phyloP scores from a whole-genome alignment of 2,888 invertebrate species.

The Ornithoptera alexandrae region DNA sequence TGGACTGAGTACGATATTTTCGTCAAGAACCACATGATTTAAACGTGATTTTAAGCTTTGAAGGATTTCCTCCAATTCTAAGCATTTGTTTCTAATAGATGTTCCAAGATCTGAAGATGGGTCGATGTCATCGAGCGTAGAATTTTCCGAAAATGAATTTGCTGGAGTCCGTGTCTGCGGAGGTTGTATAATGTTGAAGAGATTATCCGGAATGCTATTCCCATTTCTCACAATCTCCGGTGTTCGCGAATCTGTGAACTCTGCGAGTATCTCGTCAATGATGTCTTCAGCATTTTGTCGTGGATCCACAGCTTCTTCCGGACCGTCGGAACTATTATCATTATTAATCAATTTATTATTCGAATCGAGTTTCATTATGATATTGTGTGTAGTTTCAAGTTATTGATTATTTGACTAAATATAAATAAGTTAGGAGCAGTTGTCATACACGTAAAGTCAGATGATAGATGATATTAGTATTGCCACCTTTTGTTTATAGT shows the following conservation, averaged over 20 bases:
- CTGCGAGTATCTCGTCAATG: conserved; percentile 73
- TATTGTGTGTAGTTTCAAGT: conserved; percentile 36
- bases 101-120: conserved; percentile 73
- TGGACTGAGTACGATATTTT: conserved; percentile 74
- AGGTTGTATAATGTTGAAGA: conserved; percentile 69
- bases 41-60: conserved; percentile 74
- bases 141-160: conserved; percentile 69
- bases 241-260: conserved; percentile 68
- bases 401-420: conserved; percentile 62
- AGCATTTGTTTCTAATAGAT: conserved; percentile 74
- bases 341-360: conserved; percentile 75
- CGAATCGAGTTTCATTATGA: conserved; percentile 74
- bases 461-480: conserved; percentile 58
- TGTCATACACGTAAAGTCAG: conserved; percentile 53
- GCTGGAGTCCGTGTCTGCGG: conserved; percentile 71
- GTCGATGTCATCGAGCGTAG: conserved; percentile 73
- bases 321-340: conserved; percentile 64
- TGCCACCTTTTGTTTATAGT: conserved; percentile 35
- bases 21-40: conserved; percentile 74
- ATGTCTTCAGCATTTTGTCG: conserved; percentile 74
- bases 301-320: conserved; percentile 69
- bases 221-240: conserved; percentile 58
- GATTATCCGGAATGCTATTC: conserved; percentile 61
- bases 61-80: conserved; percentile 74
- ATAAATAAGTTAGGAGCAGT: conserved; percentile 42